These are phyloP conservation scores for Melanophora roralis DNA, from an alignment of 2,888 invertebrate species.

Conservation along the genomic window DNA sequence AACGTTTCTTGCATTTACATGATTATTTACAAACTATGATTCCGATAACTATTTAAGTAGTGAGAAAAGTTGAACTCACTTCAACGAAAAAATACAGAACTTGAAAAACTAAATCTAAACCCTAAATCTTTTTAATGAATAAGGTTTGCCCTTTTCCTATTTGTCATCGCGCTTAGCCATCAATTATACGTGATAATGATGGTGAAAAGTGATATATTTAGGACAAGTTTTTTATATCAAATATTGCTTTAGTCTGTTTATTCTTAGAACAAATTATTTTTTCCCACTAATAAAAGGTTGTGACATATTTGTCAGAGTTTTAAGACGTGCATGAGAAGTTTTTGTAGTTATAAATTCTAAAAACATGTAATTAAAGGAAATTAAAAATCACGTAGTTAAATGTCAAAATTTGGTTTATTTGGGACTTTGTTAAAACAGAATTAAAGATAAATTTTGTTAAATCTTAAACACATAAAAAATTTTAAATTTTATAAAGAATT, in stretches of 20 bases:
- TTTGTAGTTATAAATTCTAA: not conserved
- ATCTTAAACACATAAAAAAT: constrained; percentile 31
- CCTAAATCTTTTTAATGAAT: too few relatives aligned
- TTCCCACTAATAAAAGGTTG: constrained; percentile 57
- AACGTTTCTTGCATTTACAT: not conserved
- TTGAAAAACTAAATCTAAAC: not conserved
- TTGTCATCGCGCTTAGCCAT: constrained; percentile 20
- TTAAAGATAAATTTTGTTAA: constrained; percentile 32
- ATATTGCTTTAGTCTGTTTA: constrained; percentile 1
- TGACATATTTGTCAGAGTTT: constrained; percentile 14
- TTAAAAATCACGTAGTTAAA: constrained; percentile 49
- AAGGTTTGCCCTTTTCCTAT: constrained; percentile 14
- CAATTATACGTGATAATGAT: constrained; percentile 61
- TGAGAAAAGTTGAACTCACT: constrained; percentile 48
- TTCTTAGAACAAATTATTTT: constrained; percentile 58
- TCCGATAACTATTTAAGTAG: not conserved
- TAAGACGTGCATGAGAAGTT: not conserved
- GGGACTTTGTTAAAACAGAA: constrained; percentile 2
- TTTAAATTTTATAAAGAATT: constrained; percentile 4
- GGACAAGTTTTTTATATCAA: constrained; percentile 54
- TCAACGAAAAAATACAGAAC: constrained; percentile 14
- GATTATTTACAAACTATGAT: not conserved
- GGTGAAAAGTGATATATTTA: constrained; percentile 62
- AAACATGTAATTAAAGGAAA: constrained; percentile 51
- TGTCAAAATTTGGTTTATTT: constrained; percentile 2